Conservation (phyloP, 2,888 invertebrate genomes). For the Helleia helle region DNA sequence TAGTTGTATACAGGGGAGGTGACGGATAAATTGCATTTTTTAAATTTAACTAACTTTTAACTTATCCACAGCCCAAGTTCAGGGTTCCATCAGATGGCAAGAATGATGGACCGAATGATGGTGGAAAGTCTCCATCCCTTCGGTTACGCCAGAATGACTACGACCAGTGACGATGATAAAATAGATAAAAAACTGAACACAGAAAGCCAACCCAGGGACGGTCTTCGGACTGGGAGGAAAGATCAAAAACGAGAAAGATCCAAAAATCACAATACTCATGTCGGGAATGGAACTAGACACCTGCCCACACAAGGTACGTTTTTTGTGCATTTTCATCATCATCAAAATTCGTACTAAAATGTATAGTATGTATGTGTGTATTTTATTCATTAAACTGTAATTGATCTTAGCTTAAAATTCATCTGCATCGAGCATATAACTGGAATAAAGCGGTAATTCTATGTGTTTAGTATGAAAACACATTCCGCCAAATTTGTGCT, state of each 20-base stretch:
- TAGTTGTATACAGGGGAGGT: no score
- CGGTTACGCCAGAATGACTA: slow-evolving; percentile 77
- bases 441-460: no score
- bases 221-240: slow-evolving; percentile 42
- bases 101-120: slow-evolving; percentile 84
- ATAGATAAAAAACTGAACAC: slow-evolving; percentile 26
- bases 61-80: slow-evolving; percentile 61
- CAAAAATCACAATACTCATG: slow-evolving; percentile 38
- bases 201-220: slow-evolving; percentile 40
- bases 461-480: no score
- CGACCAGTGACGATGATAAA: slow-evolving; percentile 54
- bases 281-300: slow-evolving; percentile 49
- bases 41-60: no score
- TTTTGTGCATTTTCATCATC: not conserved
- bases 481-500: no score
- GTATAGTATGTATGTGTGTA: no score
- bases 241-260: slow-evolving; percentile 38
- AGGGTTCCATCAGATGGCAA: slow-evolving; percentile 79
- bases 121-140: slow-evolving; percentile 79
- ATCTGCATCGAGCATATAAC: no score
- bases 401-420: no score
- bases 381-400: no score
- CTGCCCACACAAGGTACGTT: slow-evolving; percentile 55
- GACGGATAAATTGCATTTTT: no score
- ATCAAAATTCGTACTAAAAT: no score